Evolutionary conservation across 2,888 invertebrate genomes (phyloP).

Genomic region (Siphonodentalium dalli): DNA sequence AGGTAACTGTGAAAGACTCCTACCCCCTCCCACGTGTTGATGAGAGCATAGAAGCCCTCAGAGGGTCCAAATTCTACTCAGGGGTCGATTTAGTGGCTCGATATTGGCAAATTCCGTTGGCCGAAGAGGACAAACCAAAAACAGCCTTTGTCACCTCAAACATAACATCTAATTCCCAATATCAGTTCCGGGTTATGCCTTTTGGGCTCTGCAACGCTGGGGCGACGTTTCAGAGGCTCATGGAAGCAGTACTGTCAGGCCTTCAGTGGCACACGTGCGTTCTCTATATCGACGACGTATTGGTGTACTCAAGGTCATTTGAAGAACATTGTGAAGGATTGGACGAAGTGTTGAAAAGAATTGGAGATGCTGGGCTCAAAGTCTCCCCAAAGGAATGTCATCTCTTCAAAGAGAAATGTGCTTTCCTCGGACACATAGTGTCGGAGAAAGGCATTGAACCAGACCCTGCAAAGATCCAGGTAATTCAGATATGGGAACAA

Average conservation of each 20-base stretch:
- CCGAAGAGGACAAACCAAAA: conserved; percentile 10
- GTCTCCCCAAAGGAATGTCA: conserved; percentile 25
- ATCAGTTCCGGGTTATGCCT: conserved; percentile 24
- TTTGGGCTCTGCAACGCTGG: conserved; percentile 19
- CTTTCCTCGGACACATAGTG: conserved; percentile 21
- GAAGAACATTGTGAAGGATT: conserved; percentile 19
- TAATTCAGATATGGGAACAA: conserved; percentile 12
- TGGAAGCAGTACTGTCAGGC: conserved; percentile 20
- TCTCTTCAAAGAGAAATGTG: conserved; percentile 7
- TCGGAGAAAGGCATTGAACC: conserved; percentile 13
- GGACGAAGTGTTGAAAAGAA: conserved; percentile 8
- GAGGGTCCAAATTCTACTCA: too few species aligned
- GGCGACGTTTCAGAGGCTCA: conserved; percentile 26
- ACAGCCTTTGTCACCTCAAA: conserved; percentile 18
- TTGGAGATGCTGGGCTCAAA: conserved; percentile 21
- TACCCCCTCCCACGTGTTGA: too few species aligned
- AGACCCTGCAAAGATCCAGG: conserved; percentile 11
- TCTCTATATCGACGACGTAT: conserved; percentile 25
- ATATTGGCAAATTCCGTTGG: too few species aligned
- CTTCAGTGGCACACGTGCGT: conserved; percentile 18
- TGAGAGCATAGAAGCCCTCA: too few species aligned
- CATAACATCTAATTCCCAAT: conserved; percentile 13
- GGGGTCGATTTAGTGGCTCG: too few species aligned
- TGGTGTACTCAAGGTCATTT: conserved; percentile 5
- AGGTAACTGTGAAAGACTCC: too few species aligned